Base-by-base conservation (phyloP, 2,888 invertebrate genomes). In the Rotaria sp. region DNA sequence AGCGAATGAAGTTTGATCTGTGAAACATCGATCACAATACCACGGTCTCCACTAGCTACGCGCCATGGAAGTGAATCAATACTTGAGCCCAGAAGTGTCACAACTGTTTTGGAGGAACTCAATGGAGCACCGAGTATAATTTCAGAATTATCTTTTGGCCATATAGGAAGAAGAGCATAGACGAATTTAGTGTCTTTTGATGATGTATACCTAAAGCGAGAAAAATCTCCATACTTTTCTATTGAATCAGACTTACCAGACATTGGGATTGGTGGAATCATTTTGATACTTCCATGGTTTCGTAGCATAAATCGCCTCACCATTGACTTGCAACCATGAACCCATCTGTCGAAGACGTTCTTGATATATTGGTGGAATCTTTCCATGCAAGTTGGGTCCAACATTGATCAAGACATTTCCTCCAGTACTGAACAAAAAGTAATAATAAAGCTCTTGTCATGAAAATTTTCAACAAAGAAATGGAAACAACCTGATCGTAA, bases 311-410 rank as follows among this genome's bases (percentile, higher is more conserved):
- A 96, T 95, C 0, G 95, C 95, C 90, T 95, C 95, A 0, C 96
- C 96, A 89, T 96, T 96, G n/a, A 93, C 91, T 4, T 91, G 89
- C 26, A 97, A 91, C 96, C 96, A 96, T 26, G 89, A 86, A 4
- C 96, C 96, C 88, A 96, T 93, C 88, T 94, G 93, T 24, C 93
- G 91, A 0, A 96, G 92, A 84, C 96, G 93, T 90, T 96, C 96
- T 92, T 96, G 94, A 91, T 94, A 96, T 89, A 96, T 94, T 0
- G 95, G 95, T 8, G 93, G 91, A 88, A 97, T 96, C 13, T 94
- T 94, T 10, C 96, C 96, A 89, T 95, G 95, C 89, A 94, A 95
- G 0, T 96, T 95, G 30, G 96, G 96, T 0, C 96, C 96, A 13
- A 96, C 93, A 90, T 96, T 96, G 89, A 95, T 93, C 30, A 95